Evolutionary conservation across 2,888 invertebrate genomes (phyloP), one percentile per base, ranked within the genome.

Genomic region (Smittia aterrima): DNA sequence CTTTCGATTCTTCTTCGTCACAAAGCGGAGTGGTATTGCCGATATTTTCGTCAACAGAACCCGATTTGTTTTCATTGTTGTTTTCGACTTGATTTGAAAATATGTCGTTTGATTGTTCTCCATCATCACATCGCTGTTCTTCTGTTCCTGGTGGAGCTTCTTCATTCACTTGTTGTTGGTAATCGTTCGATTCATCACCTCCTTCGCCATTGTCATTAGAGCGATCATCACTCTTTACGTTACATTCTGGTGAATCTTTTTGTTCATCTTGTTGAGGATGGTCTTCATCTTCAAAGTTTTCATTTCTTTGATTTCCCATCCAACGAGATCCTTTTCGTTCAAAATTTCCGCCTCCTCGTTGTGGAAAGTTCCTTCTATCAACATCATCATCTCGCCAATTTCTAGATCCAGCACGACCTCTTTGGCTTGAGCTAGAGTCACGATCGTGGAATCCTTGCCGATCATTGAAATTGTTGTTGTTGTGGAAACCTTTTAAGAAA

Each of bases 11-110:
- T 9, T 77, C 77, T 68, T 81, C 81, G 74, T 82, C 81, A 58
- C 80, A 81, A 24, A 81, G 77, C 0, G 81, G 81, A 11, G 81
- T 81, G 75, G 78, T 79, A 71, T 77, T 76, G 40, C 72, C 75
- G 66, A 72, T 74, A 41, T 75, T 71, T 25, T 62, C 24, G 25
- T 68, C 53, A 58, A n/a, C n/a, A n/a, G n/a, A n/a, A n/a, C n/a
- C n/a, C n/a, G n/a, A n/a, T n/a, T n/a, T 76, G 67, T 70, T 74
- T 62, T 24, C n/a, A 27, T 13, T 38, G 16, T 47, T 20, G 64
- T 27, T n/a, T 6, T 47, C n/a, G 11, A 11, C 7, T 20, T 18
- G 25, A 53, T 54, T 25, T n/a, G n/a, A n/a, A n/a, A n/a, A n/a
- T n/a, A n/a, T n/a, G n/a, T n/a, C n/a, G 18, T 32, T 58, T 47